Base-by-base conservation (phyloP, 2,888 invertebrate genomes). In the Cephus nigrinus region DNA sequence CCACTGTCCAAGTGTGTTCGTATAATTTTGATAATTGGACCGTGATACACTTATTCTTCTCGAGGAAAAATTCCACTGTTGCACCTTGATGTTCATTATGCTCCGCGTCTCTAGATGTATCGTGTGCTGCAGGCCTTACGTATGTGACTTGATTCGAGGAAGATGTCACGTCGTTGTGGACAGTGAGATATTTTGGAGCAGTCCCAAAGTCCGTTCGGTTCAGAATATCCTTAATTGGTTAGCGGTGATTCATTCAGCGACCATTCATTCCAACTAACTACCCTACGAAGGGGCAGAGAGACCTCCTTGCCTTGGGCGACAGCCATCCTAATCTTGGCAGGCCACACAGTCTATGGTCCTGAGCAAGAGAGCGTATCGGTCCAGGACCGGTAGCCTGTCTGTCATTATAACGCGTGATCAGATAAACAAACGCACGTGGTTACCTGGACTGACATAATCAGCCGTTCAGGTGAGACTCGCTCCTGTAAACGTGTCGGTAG, bases 181-280 rank as follows among this genome's bases (percentile, higher is more conserved):
- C 40, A 40, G 40, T 40, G 40, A 40, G 40, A 40, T 15, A 40
- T 40, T 55, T 23, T 9, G 23, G 23, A 55, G 23, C 9, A 23
- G 55, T 9, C 55, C 55, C 23, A 55, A 23, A 55, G 9, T 5
- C 23, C 9, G 23, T 55, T 55, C 23, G 55, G 55, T 55, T 9
- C 55, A 55, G 55, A 55, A 55, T 23, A 90, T 90, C 89, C 89
- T 89, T 90, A 90, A 90, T 90, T 90, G 89, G 90, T 88, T 88
- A 83, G 87, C 85, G 55, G 88, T 90, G 89, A 89, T 89, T 90
- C 90, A 88, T 90, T 88, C 86, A 55, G 55, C 88, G 84, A 86
- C 87, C 88, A 89, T 90, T 90, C 88, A 88, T 89, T 86, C 86
- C 84, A 85, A 85, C 86, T 85, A 86, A 87, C 87, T 84, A 84